Evolutionary conservation across 2,113 vertebrate genomes (phyloP).

Genomic region (Catharus bicknelli): DNA sequence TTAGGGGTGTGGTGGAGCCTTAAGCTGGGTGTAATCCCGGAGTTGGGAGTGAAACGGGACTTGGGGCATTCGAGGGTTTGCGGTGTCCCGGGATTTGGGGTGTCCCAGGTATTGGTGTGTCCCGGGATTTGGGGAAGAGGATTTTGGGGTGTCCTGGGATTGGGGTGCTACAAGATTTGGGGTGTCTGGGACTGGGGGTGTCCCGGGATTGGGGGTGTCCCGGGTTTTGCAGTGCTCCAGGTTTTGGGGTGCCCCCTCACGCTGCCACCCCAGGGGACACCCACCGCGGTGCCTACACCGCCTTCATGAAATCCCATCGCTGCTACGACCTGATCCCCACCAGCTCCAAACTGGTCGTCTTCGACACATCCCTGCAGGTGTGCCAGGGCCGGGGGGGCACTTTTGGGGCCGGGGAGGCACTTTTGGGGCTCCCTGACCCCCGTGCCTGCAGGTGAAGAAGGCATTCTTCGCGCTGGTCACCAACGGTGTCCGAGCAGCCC

Average conservation of each 20-base stretch:
- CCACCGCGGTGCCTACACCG: constrained; percentile 83
- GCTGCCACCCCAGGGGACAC: constrained; percentile 72
- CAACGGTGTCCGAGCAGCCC: constrained; percentile 93
- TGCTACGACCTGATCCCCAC: constrained; percentile 97
- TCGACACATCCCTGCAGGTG: constrained; percentile 96
- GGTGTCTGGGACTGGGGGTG: neutral
- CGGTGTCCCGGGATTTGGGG: neutral
- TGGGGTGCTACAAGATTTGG: neutral
- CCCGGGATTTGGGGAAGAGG: no score
- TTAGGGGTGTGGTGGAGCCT: neutral
- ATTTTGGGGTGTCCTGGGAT: neutral
- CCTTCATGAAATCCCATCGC: constrained; percentile 96
- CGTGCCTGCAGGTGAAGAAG: constrained; percentile 89
- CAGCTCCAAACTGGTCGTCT: constrained; percentile 97
- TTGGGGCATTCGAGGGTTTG: no score
- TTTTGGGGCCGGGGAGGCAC: neutral
- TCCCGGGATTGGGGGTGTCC: neutral
- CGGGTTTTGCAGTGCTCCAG: neutral
- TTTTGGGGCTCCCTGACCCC: neutral
- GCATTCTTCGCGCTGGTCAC: constrained; percentile 97
- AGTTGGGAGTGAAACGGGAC: no score
- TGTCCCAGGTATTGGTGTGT: neutral
- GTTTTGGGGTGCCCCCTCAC: neutral
- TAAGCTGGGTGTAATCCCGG: no score
- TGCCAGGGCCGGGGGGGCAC: neutral